Evolutionary conservation across 2,113 vertebrate species (phyloP).

Genomic region (Canis aureus): DNA sequence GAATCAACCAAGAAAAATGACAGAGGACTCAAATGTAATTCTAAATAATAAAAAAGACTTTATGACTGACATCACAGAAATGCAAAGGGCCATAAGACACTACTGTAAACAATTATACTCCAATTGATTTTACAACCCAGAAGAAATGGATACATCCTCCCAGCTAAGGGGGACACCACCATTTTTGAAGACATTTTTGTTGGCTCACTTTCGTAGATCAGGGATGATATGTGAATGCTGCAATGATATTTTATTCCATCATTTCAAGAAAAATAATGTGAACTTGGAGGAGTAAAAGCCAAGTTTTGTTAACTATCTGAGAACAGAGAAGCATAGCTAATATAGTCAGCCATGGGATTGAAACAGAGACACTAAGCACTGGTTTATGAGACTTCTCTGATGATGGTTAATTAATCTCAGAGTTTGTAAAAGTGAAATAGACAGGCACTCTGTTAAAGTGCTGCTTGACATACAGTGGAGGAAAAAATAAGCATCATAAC

Average conservation of each 20-base stretch:
- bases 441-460: not conserved
- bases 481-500: not conserved
- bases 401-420: not conserved
- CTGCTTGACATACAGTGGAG: not conserved
- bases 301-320: not conserved
- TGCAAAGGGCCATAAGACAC: not conserved
- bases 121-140: not conserved
- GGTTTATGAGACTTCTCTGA: not conserved
- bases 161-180: not conserved
- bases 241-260: not conserved
- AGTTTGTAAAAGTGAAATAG: not conserved
- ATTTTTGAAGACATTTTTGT: not conserved
- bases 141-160: not conserved
- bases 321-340: not conserved
- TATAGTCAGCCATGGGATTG: not conserved
- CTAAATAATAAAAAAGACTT: not conserved
- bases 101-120: not conserved
- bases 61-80: not conserved
- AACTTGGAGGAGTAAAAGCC: not conserved
- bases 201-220: not conserved
- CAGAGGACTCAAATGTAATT: not conserved
- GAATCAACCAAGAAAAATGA: not conserved
- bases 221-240: not conserved
- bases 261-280: not conserved
- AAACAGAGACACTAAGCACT: not conserved